Percentiles rank a stretch among this genome's conserved stretches.
Conservation (phyloP, 2,113 vertebrate species). For the Piaya cayana region DNA sequence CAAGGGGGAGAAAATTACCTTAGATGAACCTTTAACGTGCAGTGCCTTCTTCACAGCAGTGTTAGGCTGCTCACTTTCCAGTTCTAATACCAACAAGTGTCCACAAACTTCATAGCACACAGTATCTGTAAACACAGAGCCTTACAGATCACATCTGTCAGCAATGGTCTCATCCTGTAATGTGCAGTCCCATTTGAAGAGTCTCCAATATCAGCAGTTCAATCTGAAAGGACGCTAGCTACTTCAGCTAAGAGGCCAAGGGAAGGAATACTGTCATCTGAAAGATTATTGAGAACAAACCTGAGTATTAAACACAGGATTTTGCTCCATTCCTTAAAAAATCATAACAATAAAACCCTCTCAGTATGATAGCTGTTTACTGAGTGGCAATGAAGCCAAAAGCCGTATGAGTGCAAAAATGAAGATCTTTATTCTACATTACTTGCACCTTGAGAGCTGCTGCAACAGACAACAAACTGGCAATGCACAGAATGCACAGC, state of each 20-base stretch:
- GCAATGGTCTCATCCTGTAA: neutral
- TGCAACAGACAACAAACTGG: neutral
- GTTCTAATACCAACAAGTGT: neutral
- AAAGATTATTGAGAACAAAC: neutral
- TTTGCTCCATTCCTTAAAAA: neutral
- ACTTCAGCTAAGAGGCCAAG: neutral
- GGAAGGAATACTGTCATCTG: neutral
- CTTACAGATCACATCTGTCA: neutral
- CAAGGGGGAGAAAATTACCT: neutral
- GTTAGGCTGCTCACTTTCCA: constrained; percentile 19
- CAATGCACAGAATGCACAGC: neutral
- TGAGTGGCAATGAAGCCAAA: neutral
- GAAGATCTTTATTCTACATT: neutral
- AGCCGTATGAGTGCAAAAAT: neutral
- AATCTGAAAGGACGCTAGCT: neutral
- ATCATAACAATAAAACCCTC: neutral
- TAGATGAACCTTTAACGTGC: constrained; percentile 21
- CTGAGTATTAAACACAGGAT: accelerated
- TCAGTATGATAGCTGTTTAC: neutral
- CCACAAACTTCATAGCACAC: neutral
- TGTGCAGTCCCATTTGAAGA: neutral
- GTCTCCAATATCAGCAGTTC: neutral
- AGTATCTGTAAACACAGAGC: neutral
- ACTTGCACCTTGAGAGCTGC: neutral
- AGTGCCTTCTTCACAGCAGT: constrained; percentile 1